These are phyloP conservation scores for Epizoanthus ramosus DNA, from an alignment of 92 coral and sea anemone genomes.

Conservation along the genomic window DNA sequence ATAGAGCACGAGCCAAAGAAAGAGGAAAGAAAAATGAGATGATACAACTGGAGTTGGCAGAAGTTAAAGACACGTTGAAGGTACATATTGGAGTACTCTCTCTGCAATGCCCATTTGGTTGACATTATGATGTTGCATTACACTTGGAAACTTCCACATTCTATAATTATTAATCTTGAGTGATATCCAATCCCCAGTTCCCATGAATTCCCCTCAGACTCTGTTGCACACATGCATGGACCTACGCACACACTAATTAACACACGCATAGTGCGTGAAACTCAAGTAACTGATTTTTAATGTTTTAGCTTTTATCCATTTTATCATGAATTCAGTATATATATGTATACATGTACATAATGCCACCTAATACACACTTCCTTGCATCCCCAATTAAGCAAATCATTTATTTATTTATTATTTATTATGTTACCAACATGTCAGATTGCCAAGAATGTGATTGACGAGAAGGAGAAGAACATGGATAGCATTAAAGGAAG, in stretches of 20 bases:
- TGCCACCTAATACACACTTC: too few relatives aligned
- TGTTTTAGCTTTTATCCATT: too few relatives aligned
- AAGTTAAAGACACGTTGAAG: conserved; percentile 90
- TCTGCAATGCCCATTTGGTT: background rate
- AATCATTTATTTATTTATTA: background rate
- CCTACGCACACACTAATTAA: too few relatives aligned
- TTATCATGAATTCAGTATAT: too few relatives aligned
- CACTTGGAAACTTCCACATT: background rate
- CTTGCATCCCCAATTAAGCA: too few relatives aligned
- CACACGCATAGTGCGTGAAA: too few relatives aligned
- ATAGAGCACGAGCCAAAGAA: conserved; percentile 82
- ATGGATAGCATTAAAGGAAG: conserved; percentile 71
- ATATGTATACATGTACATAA: background rate
- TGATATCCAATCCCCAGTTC: background rate
- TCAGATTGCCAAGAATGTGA: conserved; percentile 87
- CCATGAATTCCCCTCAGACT: background rate
- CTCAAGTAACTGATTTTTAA: too few relatives aligned
- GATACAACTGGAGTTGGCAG: conserved; percentile 81
- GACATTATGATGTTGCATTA: background rate
- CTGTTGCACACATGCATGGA: too few relatives aligned
- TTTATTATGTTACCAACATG: background rate
- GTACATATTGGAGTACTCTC: conserved; percentile 41
- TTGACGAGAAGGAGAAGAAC: conserved; percentile 91
- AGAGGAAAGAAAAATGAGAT: conserved; percentile 90
- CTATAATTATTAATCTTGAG: background rate